Evolutionary conservation across 2,113 vertebrate species (phyloP), one percentile per base, ranked within the genome.

Genomic region (Phalacrocorax pelagicus): DNA sequence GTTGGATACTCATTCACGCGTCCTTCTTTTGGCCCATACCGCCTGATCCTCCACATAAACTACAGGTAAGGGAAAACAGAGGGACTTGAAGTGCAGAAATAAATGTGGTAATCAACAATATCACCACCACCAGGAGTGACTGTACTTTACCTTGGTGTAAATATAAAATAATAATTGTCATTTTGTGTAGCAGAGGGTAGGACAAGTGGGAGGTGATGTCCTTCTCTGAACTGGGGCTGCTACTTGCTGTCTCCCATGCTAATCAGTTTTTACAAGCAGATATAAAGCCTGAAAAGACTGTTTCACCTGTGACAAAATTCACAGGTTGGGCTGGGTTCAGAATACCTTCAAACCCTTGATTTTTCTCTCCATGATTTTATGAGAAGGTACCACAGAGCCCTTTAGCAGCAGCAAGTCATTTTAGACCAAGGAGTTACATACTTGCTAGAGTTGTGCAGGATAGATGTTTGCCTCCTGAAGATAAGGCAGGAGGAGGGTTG

Each of bases 241-340:
- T 74, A 17, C 65, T 92, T 93, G 65, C 46, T 2, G 0, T 36
- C 16, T 62, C 27, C n/a, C 15, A 16, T 58, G 57, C 47, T 85
- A 74, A 87, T 44, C 46, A 36, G 5, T 36, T 92, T 70, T 78
- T 54, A 40, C 46, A 85, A 69, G 58, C 9, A 23, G 44, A 11
- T 47, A 9, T 0, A 0, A 77, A 84, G 51, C 36, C 19, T 2
- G 2, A 38, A n/a, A 42, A 66, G 42, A 8, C 34, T 70, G 55
- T 54, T 87, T 87, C 29, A 78, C 69, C n/a, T 80, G 44, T 81
- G 62, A 52, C 22, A 47, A 52, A 74, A 74, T 71, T 90, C 46
- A 58, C 20, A 32, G 65, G 46, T 89, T 87, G 61, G 27, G 20
- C 57, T 84, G 32, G 46, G 36, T 74, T 85, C 34, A 7, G 47